Conservation (phyloP, 2,888 invertebrate genomes). For the Volucella zonaria region DNA sequence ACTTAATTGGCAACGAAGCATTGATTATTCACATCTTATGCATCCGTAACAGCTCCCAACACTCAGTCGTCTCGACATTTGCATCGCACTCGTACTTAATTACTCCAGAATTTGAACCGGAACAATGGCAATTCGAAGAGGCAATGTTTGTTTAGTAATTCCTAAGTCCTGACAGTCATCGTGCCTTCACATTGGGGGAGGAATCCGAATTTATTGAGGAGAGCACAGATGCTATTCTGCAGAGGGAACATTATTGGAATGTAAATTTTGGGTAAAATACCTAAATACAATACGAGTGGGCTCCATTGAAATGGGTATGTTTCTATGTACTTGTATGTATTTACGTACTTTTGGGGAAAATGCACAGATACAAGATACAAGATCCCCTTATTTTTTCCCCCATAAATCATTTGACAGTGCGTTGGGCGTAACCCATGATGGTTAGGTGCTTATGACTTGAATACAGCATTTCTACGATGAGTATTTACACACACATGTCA, state of each 20-base stretch:
- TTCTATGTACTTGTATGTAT: too few species aligned
- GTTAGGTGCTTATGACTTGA: background rate
- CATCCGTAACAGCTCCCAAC: background rate
- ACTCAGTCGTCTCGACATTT: constrained; percentile 3
- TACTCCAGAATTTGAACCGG: constrained; percentile 31
- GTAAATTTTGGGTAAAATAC: constrained; percentile 42
- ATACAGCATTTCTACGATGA: background rate
- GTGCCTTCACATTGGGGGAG: constrained; percentile 2
- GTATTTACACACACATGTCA: constrained; percentile 42
- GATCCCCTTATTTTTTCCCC: background rate
- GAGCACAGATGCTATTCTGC: constrained; percentile 52
- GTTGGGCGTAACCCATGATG: constrained; percentile 13
- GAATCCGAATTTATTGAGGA: constrained; percentile 44
- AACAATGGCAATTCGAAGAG: constrained; percentile 43
- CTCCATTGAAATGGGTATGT: too few species aligned
- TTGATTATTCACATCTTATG: background rate
- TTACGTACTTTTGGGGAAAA: too few species aligned
- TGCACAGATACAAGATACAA: too few species aligned
- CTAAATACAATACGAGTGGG: too few species aligned
- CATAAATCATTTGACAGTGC: constrained; percentile 41
- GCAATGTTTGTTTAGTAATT: constrained; percentile 37
- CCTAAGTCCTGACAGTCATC: background rate
- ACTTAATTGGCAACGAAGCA: too few species aligned
- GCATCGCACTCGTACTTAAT: constrained; percentile 33
- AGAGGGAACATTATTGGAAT: constrained; percentile 50